These are phyloP conservation scores for Archilochus colubris DNA, from an alignment of 2,113 vertebrate species.

Conservation along the genomic window DNA sequence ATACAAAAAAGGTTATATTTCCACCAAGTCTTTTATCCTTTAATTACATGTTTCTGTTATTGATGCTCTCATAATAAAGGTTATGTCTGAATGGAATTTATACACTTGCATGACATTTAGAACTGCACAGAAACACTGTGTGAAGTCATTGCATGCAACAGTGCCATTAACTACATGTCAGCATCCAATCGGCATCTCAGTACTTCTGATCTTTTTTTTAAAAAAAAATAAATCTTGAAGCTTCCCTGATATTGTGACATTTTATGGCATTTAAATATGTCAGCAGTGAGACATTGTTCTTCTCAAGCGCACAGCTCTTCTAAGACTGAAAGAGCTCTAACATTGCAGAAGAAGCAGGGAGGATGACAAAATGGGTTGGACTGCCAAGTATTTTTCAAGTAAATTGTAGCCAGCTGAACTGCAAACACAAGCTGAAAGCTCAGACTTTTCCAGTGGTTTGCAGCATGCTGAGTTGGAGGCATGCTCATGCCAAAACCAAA, in stretches of 20 bases:
- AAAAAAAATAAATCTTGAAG: neutral
- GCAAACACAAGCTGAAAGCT: neutral
- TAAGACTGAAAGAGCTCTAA: neutral
- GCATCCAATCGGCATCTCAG: neutral
- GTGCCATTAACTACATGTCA: neutral
- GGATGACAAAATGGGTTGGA: neutral
- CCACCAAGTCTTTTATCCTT: conserved; percentile 29
- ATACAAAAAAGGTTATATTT: conserved; percentile 40
- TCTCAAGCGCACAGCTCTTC: neutral
- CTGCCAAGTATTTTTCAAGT: conserved; percentile 27
- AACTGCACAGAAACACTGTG: neutral
- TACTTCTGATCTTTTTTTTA: neutral
- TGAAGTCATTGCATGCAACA: neutral
- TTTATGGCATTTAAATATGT: conserved; percentile 48
- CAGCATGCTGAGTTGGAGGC: neutral
- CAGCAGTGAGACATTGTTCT: neutral
- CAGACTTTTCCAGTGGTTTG: neutral
- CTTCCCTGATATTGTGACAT: conserved; percentile 28
- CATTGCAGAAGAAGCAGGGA: neutral
- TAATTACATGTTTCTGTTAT: conserved; percentile 56
- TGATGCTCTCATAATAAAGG: conserved; percentile 51
- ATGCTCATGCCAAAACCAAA: neutral
- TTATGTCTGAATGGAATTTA: conserved; percentile 48
- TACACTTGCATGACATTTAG: conserved; percentile 36
- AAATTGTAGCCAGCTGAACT: neutral